phyloP scores from a whole-genome alignment of 1,140 invertebrate species.

The Solen grandis region DNA sequence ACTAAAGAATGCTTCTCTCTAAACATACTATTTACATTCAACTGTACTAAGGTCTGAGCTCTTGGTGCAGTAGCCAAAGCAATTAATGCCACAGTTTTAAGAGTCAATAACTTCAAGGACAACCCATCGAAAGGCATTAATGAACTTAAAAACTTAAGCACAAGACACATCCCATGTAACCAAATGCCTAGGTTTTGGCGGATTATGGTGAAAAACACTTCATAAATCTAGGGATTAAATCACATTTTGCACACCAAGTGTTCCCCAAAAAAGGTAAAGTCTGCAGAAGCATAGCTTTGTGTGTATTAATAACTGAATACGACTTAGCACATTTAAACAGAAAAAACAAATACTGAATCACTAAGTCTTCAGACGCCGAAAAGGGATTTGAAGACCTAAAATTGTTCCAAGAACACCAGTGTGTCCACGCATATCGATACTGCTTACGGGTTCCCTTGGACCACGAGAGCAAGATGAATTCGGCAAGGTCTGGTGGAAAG shows the following conservation, averaged over 20 bases:
- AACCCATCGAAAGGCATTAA: neutral
- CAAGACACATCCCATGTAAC: slow-evolving; percentile 34
- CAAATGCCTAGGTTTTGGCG: slow-evolving; percentile 7
- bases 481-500: neutral
- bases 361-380: neutral
- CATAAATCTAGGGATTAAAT: slow-evolving; percentile 17
- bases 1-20: neutral
- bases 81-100: slow-evolving; percentile 7
- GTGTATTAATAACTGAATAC: slow-evolving; percentile 16
- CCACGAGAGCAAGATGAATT: neutral
- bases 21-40: slow-evolving; percentile 19
- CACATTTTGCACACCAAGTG: neutral
- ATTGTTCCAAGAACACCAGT: neutral
- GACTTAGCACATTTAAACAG: neutral
- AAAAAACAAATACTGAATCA: neutral
- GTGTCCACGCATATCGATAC: no score
- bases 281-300: slow-evolving; percentile 15
- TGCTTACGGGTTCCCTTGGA: neutral
- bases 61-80: slow-evolving; percentile 15
- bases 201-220: slow-evolving; percentile 26
- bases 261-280: slow-evolving; percentile 10
- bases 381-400: slow-evolving; percentile 16
- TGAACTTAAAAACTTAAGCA: slow-evolving; percentile 17
- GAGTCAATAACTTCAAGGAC: slow-evolving; percentile 26
- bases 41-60: slow-evolving; percentile 24